Percentiles rank a stretch among this genome's conserved stretches.
Conservation (phyloP, 2,888 invertebrate species). For the Ypsolopha sequella region DNA sequence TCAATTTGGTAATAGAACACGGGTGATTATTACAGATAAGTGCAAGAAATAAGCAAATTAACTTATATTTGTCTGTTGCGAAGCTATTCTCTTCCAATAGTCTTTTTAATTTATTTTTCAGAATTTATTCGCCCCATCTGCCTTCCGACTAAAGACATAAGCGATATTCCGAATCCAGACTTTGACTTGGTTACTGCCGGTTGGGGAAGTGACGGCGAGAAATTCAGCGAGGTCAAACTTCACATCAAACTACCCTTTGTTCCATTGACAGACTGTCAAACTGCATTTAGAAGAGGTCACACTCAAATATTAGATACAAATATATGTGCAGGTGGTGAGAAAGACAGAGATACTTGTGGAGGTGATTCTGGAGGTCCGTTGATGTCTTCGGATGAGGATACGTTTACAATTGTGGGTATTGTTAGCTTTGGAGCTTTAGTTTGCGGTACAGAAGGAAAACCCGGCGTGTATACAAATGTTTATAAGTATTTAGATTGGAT, state of each 20-base stretch:
- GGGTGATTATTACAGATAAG: too few species aligned
- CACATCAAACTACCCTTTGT: conserved; percentile 21
- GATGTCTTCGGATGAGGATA: conserved; percentile 33
- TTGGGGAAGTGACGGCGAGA: conserved; percentile 23
- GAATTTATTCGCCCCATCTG: conserved; percentile 33
- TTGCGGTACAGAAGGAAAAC: conserved; percentile 38
- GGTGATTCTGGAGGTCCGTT: conserved; percentile 77
- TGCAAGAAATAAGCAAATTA: too few species aligned
- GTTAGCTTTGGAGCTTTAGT: conserved; percentile 53
- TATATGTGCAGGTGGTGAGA: conserved; percentile 72
- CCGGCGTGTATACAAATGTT: conserved; percentile 56
- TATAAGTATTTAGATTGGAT: conserved; percentile 54
- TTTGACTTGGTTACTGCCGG: conserved; percentile 36
- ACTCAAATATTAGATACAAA: conserved; percentile 15
- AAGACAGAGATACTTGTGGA: conserved; percentile 67
- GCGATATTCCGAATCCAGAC: neutral
- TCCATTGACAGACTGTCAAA: conserved; percentile 22
- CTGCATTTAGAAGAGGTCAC: neutral
- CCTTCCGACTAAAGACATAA: conserved; percentile 20
- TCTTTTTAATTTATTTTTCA: conserved; percentile 16
- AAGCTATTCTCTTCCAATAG: neutral
- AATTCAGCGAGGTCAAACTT: conserved; percentile 23
- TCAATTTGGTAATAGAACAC: too few species aligned
- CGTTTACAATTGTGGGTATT: conserved; percentile 32
- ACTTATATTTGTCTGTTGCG: too few species aligned